Evolutionary conservation across 1,140 invertebrate species (phyloP), one percentile per base, ranked within the genome.

Genomic region (Harpegnathos saltator): DNA sequence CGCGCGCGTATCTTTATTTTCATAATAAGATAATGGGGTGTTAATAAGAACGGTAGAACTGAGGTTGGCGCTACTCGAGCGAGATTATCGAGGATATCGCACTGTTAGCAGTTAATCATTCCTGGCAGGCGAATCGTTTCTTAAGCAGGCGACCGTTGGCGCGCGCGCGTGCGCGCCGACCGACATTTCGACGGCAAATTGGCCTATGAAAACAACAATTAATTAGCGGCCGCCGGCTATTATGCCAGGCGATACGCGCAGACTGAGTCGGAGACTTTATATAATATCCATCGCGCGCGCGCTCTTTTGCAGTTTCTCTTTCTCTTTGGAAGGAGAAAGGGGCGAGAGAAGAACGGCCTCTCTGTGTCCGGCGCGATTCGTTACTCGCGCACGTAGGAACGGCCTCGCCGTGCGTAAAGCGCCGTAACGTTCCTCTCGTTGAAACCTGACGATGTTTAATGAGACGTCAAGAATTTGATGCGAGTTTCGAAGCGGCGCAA

Each of bases 381-480:
- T 85, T 85, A 59, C 52, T 72, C 48, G 1, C 52, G 38, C 29
- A 26, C 66, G 83, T 69, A 50, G 26, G 17, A 19, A 52, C 75
- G 65, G 52, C 24, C 22, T n/a, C 3, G 65, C 56, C 73, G 72
- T 83, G 81, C 72, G 72, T 26, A 59, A 52, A 71, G 58, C 62
- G 65, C 24, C 56, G 61, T 63, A 72, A 54, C 82, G 82, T 81
- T 87, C 77, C 82, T 85, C 86, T 88, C 59, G 71, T 87, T 85
- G 87, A 85, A 87, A 87, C 73, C 82, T 61, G 85, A 87, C 85
- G 83, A 88, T 88, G 83, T 88, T 88, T 88, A 88, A 88, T 88
- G 86, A 88, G 86, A 88, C 86, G 87, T 88, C 87, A 88, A 88
- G 86, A 88, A 88, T 88, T 88, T 88, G 87, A 88, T 88, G 85